Evolutionary conservation across 2,888 invertebrate species (phyloP).

Genomic region (Aradus depressus): DNA sequence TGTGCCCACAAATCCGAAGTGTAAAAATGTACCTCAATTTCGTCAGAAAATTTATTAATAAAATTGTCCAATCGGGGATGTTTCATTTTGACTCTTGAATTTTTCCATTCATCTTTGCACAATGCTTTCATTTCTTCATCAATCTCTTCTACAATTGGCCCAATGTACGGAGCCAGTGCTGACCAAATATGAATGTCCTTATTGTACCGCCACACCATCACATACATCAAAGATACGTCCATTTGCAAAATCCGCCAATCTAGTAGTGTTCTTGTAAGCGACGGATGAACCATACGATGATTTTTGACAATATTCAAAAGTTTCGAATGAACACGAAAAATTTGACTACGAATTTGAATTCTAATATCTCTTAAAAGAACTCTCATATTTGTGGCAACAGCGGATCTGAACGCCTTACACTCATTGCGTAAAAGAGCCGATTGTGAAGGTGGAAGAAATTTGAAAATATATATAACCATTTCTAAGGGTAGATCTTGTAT

Average conservation of each 20-base stretch:
- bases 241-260: slow-evolving; percentile 7
- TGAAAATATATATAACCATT: slow-evolving; percentile 11
- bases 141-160: slow-evolving; percentile 7
- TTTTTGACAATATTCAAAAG: background rate
- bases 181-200: slow-evolving; percentile 13
- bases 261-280: background rate
- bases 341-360: background rate
- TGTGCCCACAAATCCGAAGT: slow-evolving; percentile 2
- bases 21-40: slow-evolving; percentile 15
- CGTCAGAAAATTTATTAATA: slow-evolving; percentile 4
- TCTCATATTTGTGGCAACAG: background rate
- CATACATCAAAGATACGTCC: slow-evolving; percentile 7
- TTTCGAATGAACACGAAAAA: background rate
- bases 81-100: background rate
- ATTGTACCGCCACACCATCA: slow-evolving; percentile 4
- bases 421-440: slow-evolving; percentile 2
- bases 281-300: slow-evolving; percentile 7
- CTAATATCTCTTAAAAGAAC: background rate
- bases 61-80: slow-evolving; percentile 10
- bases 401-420: slow-evolving; percentile 2
- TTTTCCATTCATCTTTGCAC: slow-evolving; percentile 5
- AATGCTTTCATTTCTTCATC: slow-evolving; percentile 4
- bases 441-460: slow-evolving; percentile 8
- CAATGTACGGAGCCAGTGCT: background rate
- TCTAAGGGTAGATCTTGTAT: slow-evolving; percentile 10